Evolutionary conservation across 2,113 vertebrate species (phyloP).

Genomic region (Aegotheles bennettii): DNA sequence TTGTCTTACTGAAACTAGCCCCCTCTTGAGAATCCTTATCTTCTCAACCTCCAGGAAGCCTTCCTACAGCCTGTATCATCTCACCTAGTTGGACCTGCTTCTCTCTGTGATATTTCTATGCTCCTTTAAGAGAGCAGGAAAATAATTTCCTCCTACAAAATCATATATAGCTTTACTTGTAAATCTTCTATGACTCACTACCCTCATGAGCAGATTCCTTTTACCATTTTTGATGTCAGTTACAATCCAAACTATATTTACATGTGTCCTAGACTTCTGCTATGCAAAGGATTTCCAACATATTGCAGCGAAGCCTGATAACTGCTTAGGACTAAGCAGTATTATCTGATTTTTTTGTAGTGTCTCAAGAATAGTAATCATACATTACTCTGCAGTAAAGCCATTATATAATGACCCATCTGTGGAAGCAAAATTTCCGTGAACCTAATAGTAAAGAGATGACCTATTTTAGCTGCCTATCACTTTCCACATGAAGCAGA

Average conservation of each 20-base stretch:
- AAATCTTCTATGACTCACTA: neutral
- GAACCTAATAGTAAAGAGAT: neutral
- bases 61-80: neutral
- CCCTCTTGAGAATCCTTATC: neutral
- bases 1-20: neutral
- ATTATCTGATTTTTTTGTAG: neutral
- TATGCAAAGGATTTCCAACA: neutral
- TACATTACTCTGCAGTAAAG: neutral
- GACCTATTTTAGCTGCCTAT: neutral
- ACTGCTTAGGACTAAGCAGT: conserved; percentile 6
- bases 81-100: neutral
- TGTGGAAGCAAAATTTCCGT: neutral
- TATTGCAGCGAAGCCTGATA: neutral
- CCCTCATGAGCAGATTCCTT: neutral
- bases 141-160: neutral
- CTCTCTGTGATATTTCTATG: neutral
- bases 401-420: neutral
- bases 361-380: neutral
- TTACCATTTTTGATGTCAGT: neutral
- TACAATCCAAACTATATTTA: neutral
- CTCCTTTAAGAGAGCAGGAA: neutral
- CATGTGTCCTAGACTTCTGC: neutral
- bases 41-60: neutral
- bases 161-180: neutral
- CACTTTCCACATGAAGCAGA: neutral